Evolutionary conservation across 2,888 invertebrate genomes (phyloP).

Genomic region (Prenolepis imparis): DNA sequence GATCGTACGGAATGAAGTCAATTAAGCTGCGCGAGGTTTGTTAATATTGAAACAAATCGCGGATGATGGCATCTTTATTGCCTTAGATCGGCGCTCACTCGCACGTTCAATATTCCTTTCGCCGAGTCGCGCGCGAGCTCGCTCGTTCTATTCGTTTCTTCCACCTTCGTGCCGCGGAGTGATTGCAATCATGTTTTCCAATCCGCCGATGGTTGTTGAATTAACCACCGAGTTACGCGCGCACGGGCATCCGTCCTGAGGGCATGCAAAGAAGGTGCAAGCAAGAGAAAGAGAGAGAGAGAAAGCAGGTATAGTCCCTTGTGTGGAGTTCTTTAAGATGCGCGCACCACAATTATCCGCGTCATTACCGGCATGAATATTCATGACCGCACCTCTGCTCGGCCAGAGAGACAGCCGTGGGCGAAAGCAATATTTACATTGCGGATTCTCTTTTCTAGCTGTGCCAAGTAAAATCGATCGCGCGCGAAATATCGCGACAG

Average conservation of each 20-base stretch:
- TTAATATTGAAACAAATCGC: slow-evolving; percentile 78
- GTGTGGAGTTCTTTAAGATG: slow-evolving; percentile 63
- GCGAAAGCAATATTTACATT: slow-evolving; percentile 71
- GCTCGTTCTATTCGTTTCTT: slow-evolving; percentile 42
- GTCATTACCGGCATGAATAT: slow-evolving; percentile 81
- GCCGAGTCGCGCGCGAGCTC: slow-evolving; percentile 30
- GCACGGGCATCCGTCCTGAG: slow-evolving; percentile 67
- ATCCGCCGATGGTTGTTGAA: slow-evolving; percentile 58
- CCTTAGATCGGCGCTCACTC: slow-evolving; percentile 28
- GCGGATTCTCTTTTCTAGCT: slow-evolving; percentile 54
- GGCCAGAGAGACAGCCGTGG: slow-evolving; percentile 35
- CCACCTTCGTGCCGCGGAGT: slow-evolving; percentile 36
- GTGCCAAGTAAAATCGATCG: slow-evolving; percentile 47
- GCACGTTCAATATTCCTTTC: slow-evolving; percentile 46
- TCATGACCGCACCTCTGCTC: slow-evolving; percentile 69
- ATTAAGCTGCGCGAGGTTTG: slow-evolving; percentile 49
- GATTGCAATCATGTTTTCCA: slow-evolving; percentile 65
- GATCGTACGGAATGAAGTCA: slow-evolving; percentile 45
- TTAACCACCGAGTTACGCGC: slow-evolving; percentile 79
- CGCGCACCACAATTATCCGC: slow-evolving; percentile 78
- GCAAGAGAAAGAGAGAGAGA: background rate
- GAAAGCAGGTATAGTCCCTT: slow-evolving; percentile 63
- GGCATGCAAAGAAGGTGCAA: slow-evolving; percentile 51
- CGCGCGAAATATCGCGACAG: background rate
- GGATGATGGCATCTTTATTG: slow-evolving; percentile 73